Base-by-base conservation (phyloP, 2,888 invertebrate genomes). In the Carpatolechia fugitivella region DNA sequence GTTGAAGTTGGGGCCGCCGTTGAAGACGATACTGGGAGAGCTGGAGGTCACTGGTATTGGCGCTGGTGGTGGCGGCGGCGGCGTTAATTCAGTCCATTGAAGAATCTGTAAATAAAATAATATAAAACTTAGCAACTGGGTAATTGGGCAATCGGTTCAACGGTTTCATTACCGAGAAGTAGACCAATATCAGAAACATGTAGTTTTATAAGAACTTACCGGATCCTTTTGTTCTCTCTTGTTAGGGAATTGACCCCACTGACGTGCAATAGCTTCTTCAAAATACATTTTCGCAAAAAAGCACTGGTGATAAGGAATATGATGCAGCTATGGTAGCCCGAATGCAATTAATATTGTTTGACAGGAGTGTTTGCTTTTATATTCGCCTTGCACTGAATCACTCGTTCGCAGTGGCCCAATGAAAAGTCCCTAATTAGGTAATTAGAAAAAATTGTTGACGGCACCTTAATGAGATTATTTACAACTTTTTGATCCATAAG, bases 251-350 rank as follows among this genome's bases (percentile, higher is more conserved):
- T 65, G 69, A 41, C 51, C 65, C 72, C 74, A 79, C 48, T 65
- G 69, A 36, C 59, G 63, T 33, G 66, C 66, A 55, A 67, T 71
- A 57, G 65, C 64, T 13, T 65, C 63, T 14, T 54, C 52, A 44
- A 52, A 58, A 3, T 57, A 59, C 40, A 55, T 55, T 24, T 60
- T 62, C 5, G 62, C 24, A 64, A 29, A 29, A 50, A 31, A 10
- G 44, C 13, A 6, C 16, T n/a, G 24, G 10, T 47, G 2, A 31
- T 24, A 0, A 24, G 24, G 24, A 6, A 24, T n/a, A n/a, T 24
- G 24, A 6, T 24, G 24, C 24, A 24, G 40, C 33, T 47, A 14
- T 16, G 41, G 51, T 54, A 51, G 50, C 55, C 20, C 52, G 35
- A 57, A 20, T 24, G 35, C 13, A 52, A 52, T 14, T 52, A 47